Conservation (phyloP, 2,797 vertebrate species). For the Darevskia mixta region DNA sequence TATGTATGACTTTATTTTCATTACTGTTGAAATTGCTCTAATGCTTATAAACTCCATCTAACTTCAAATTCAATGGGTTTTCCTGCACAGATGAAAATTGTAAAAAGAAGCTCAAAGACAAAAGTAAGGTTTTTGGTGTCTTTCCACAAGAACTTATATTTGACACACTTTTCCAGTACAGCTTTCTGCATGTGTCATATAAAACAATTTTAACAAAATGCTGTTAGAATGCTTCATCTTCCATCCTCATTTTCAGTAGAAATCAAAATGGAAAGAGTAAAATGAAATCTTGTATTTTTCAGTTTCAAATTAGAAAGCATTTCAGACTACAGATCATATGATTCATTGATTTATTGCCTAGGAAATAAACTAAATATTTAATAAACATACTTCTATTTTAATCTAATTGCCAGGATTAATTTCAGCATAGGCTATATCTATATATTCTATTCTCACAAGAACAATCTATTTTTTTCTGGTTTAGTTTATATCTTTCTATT, state of each 20-base stretch:
- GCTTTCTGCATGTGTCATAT: slow-evolving; percentile 80
- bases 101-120: slow-evolving; percentile 99
- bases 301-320: not conserved
- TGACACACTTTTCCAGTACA: slow-evolving; percentile 59
- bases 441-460: not conserved
- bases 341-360: not conserved
- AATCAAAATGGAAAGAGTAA: slow-evolving; percentile 10
- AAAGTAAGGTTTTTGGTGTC: slow-evolving; percentile 90
- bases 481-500: not conserved
- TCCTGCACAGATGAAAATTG: slow-evolving; percentile 90
- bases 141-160: slow-evolving; percentile 68
- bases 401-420: not conserved
- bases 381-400: not conserved
- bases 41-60: slow-evolving; percentile 64
- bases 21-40: slow-evolving; percentile 27
- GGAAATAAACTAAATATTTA: not conserved
- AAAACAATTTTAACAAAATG: slow-evolving; percentile 67
- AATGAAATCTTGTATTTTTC: too few relatives aligned
- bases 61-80: slow-evolving; percentile 76
- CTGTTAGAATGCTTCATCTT: slow-evolving; percentile 81
- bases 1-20: not conserved
- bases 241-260: slow-evolving; percentile 62
- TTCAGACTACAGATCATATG: not conserved
- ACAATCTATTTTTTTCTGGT: not conserved
- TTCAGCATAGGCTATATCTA: not conserved